A percentile compares a stretch with the other conserved stretches of the same genome.
These are phyloP conservation scores for Hydrotaea diabolus DNA, from an alignment of 2,888 invertebrate species.

Conservation along the genomic window DNA sequence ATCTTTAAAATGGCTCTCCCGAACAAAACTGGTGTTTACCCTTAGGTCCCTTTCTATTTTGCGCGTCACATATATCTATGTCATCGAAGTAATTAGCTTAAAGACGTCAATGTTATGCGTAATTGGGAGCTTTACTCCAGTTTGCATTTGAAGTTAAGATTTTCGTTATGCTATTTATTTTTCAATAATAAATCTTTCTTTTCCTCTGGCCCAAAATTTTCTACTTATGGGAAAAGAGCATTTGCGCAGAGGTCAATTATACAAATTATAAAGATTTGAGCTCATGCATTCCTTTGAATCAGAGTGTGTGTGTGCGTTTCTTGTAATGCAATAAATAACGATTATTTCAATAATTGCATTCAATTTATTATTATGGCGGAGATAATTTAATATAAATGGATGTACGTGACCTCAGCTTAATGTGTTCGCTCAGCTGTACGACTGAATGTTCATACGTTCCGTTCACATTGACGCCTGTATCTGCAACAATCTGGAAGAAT, in stretches of 20 bases:
- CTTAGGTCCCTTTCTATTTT: too few relatives aligned
- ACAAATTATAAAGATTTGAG: not conserved
- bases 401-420: constrained; percentile 79
- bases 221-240: constrained; percentile 17
- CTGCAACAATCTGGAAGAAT: not conserved
- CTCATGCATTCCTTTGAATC: too few relatives aligned
- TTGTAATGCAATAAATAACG: constrained; percentile 80
- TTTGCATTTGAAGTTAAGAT: too few relatives aligned
- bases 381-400: constrained; percentile 80
- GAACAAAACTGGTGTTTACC: too few relatives aligned
- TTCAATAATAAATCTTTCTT: too few relatives aligned
- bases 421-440: constrained; percentile 13
- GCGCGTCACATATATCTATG: too few relatives aligned
- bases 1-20: too few relatives aligned
- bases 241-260: constrained; percentile 52
- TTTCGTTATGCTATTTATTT: not conserved
- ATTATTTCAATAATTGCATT: constrained; percentile 81
- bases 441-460: not conserved
- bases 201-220: not conserved
- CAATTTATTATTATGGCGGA: constrained; percentile 81
- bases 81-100: too few relatives aligned
- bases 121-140: not conserved
- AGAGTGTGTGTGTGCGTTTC: constrained; percentile 8
- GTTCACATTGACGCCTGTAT: not conserved
- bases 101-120: constrained; percentile 34